Conservation (phyloP, 2,113 vertebrate genomes). For the Crypturellus undulatus region DNA sequence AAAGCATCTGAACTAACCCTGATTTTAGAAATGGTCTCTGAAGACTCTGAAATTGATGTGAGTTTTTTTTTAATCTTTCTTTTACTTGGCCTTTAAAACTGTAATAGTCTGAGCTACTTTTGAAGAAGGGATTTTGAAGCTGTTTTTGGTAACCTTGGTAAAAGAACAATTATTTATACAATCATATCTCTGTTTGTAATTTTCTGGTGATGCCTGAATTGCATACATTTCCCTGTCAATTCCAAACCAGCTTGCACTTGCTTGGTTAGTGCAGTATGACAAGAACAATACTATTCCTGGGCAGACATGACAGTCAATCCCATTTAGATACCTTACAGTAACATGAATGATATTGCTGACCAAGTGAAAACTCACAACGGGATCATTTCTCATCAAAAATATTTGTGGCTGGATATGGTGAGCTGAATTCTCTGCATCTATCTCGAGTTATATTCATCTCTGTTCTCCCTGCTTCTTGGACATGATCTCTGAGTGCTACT, state of each 20-base stretch:
- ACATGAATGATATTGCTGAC: not conserved
- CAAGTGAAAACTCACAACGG: not conserved
- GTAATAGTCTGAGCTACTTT: not conserved
- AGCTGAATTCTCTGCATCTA: not conserved
- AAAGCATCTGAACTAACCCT: not conserved
- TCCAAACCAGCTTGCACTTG: not conserved
- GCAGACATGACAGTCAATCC: not conserved
- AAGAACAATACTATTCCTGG: not conserved
- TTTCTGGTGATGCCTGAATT: not conserved
- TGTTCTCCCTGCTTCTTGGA: not conserved
- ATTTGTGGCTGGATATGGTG: not conserved
- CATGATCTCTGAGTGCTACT: fast-evolving
- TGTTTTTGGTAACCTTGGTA: not conserved
- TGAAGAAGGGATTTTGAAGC: not conserved
- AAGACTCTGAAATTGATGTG: not conserved
- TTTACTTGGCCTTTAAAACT: not conserved
- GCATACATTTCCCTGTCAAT: not conserved
- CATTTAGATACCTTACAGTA: not conserved
- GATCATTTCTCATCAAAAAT: not conserved
- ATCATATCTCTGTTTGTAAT: not conserved
- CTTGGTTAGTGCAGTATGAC: not conserved
- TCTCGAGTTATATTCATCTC: not conserved
- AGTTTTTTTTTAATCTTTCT: not conserved
- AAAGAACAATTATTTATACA: not conserved
- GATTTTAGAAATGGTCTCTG: not conserved